phyloP scores from a whole-genome alignment of 2,113 vertebrate species.

The Okapia johnstoni region DNA sequence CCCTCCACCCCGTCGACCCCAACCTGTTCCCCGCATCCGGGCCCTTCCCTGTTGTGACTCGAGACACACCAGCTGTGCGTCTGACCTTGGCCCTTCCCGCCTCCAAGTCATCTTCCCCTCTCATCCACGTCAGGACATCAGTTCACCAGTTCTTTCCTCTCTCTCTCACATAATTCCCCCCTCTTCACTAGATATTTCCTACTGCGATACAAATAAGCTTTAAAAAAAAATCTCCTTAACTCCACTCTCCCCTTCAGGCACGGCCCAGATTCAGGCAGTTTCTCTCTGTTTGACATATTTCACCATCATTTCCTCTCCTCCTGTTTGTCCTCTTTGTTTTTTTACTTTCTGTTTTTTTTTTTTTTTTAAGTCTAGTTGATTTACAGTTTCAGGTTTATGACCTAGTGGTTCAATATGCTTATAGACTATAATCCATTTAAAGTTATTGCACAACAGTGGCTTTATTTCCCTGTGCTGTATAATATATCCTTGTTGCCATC shows the following conservation, averaged over 20 bases:
- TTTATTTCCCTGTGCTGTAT: neutral
- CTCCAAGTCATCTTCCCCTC: neutral
- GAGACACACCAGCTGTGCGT: neutral
- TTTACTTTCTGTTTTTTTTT: neutral
- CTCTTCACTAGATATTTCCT: neutral
- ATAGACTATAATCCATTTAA: neutral
- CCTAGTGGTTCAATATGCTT: neutral
- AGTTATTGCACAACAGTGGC: neutral
- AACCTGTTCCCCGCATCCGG: neutral
- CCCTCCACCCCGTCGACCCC: fast-evolving
- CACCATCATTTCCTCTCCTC: neutral
- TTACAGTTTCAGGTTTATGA: neutral
- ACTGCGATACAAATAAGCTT: neutral
- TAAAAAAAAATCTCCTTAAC: neutral
- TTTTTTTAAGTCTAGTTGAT: neutral
- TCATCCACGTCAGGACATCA: neutral
- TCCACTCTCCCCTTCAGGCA: neutral
- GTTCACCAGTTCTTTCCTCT: neutral
- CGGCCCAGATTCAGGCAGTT: neutral
- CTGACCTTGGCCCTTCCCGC: neutral
- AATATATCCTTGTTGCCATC: neutral
- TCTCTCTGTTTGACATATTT: neutral
- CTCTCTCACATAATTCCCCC: neutral
- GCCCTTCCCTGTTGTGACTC: too few relatives aligned
- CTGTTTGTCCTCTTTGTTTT: neutral